Conservation (phyloP, 2,113 vertebrate species). For the Scalopus aquaticus region DNA sequence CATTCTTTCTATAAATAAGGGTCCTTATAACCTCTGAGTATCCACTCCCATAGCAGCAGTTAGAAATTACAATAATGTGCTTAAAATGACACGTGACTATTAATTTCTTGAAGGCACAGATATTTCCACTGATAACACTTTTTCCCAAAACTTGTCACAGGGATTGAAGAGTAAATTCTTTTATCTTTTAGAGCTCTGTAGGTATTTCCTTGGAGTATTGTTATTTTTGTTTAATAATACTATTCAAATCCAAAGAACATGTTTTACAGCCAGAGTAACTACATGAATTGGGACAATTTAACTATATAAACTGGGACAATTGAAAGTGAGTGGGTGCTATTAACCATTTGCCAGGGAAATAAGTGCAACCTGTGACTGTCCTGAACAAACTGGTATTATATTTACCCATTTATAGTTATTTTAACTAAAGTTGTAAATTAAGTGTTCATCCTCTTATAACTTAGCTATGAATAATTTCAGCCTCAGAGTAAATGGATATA, state of each 20-base stretch:
- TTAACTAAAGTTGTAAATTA: neutral
- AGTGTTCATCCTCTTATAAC: neutral
- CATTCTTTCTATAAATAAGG: neutral
- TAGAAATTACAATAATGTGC: neutral
- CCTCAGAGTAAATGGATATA: neutral
- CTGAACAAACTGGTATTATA: neutral
- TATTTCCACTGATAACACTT: neutral
- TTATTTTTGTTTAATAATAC: neutral
- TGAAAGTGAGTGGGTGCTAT: neutral
- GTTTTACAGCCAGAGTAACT: neutral
- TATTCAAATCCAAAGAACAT: neutral
- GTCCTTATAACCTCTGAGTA: neutral
- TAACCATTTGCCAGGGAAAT: conserved; percentile 18
- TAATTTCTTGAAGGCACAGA: conserved; percentile 2
- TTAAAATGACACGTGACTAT: neutral
- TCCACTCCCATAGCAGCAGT: neutral
- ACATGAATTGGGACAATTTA: neutral
- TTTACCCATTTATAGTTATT: neutral
- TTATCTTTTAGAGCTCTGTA: neutral
- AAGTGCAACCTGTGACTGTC: neutral
- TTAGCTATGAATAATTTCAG: neutral
- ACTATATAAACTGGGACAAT: neutral
- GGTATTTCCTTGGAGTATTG: neutral
- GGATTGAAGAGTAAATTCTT: conserved; percentile 7
- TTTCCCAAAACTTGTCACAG: neutral